phyloP scores from a whole-genome alignment of 2,888 invertebrate genomes.

The Dryomyza anilis region DNA sequence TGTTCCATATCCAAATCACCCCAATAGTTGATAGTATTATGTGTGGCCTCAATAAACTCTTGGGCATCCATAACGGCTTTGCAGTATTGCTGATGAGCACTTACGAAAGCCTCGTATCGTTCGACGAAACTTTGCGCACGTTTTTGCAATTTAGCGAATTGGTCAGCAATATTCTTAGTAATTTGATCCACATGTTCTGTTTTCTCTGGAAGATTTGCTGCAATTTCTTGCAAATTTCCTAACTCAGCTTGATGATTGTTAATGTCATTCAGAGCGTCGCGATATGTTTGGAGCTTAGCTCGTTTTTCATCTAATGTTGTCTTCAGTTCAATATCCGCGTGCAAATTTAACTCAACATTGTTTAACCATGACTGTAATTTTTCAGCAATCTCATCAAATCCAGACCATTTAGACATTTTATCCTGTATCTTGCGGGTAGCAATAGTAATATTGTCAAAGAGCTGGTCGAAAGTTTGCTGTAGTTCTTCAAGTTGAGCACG shows the following conservation, averaged over 20 bases:
- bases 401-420: slow-evolving; percentile 85
- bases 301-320: slow-evolving; percentile 91
- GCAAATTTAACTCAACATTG: slow-evolving; percentile 75
- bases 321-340: slow-evolving; percentile 78
- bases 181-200: slow-evolving; percentile 76
- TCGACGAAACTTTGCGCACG: slow-evolving; percentile 79
- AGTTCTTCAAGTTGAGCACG: slow-evolving; percentile 83
- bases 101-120: slow-evolving; percentile 85
- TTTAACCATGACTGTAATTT: slow-evolving; percentile 80
- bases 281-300: slow-evolving; percentile 82
- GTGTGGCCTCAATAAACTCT: slow-evolving; percentile 85
- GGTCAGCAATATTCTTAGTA: slow-evolving; percentile 71
- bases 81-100: slow-evolving; percentile 86
- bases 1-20: slow-evolving; percentile 83
- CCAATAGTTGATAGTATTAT: slow-evolving; percentile 81
- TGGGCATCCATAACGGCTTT: slow-evolving; percentile 85
- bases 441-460: slow-evolving; percentile 80
- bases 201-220: slow-evolving; percentile 78
- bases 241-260: slow-evolving; percentile 85
- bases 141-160: slow-evolving; percentile 73
- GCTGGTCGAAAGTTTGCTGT: slow-evolving; percentile 78
- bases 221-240: slow-evolving; percentile 78
- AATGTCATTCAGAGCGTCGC: slow-evolving; percentile 81
- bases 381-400: slow-evolving; percentile 85
- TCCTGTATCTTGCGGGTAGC: slow-evolving; percentile 81